Evolutionary conservation across 2,888 invertebrate genomes (phyloP).

Genomic region (Argyresthia goedartella): DNA sequence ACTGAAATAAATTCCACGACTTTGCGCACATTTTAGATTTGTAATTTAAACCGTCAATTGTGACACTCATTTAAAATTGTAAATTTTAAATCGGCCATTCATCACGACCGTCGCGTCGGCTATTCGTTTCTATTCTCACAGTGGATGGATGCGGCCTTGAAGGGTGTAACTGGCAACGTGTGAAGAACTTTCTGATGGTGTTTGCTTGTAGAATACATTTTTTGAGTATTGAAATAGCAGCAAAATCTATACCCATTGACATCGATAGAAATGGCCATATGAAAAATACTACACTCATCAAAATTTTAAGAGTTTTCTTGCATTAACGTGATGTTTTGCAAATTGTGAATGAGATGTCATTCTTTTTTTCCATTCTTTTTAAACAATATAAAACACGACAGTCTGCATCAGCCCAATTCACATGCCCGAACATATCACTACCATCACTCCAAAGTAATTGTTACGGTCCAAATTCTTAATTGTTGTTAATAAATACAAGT

Average conservation of each 20-base stretch:
- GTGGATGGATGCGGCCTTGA: constrained; percentile 8
- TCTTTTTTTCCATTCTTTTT: no score
- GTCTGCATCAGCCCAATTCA: constrained; percentile 13
- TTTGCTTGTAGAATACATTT: no score
- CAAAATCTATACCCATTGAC: neutral
- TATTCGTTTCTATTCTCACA: constrained; percentile 13
- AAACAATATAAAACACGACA: neutral
- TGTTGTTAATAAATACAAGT: constrained; percentile 27
- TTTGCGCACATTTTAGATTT: constrained; percentile 26
- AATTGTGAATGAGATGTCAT: no score
- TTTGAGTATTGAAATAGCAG: no score
- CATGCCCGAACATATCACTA: constrained; percentile 26
- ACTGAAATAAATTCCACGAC: constrained; percentile 37
- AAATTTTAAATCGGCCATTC: constrained; percentile 36
- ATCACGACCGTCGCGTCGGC: constrained; percentile 22
- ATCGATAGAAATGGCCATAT: neutral
- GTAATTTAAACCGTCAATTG: constrained; percentile 45
- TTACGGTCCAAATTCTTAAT: constrained; percentile 35
- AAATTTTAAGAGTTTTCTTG: no score
- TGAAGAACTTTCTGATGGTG: neutral
- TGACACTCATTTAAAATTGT: constrained; percentile 43
- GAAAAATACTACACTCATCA: neutral
- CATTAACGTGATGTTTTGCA: no score
- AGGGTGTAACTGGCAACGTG: constrained; percentile 7
- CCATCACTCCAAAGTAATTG: constrained; percentile 43